Conservation (phyloP, 1,140 invertebrate species). For the Heliconius eleuchia region DNA sequence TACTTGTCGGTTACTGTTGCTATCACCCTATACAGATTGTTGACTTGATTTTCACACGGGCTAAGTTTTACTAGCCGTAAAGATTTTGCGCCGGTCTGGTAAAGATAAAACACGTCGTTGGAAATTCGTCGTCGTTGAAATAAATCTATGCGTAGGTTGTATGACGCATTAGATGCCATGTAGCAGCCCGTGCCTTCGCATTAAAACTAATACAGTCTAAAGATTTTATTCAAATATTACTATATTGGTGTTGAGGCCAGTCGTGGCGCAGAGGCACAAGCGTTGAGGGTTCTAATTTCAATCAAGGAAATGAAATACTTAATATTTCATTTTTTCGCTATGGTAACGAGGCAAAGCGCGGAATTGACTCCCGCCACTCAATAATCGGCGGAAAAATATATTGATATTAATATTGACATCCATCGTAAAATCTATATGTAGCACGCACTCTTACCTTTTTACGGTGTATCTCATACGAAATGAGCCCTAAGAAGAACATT, state of each 20-base stretch:
- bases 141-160: neutral
- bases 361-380: no score
- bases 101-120: conserved; percentile 1
- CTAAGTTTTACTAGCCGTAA: neutral
- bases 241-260: no score
- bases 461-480: neutral
- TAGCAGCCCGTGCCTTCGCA: neutral
- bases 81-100: neutral
- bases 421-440: neutral
- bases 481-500: neutral
- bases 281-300: no score
- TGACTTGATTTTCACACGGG: neutral
- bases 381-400: neutral
- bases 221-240: neutral
- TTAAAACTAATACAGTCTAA: neutral
- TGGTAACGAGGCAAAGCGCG: no score
- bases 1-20: no score
- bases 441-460: neutral
- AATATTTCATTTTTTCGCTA: no score
- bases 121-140: neutral
- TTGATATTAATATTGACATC: neutral
- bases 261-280: no score
- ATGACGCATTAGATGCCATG: neutral
- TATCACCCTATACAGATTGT: no score
- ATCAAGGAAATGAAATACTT: no score